Conservation (phyloP, 1,140 invertebrate genomes). For the Nephotettix cincticeps region DNA sequence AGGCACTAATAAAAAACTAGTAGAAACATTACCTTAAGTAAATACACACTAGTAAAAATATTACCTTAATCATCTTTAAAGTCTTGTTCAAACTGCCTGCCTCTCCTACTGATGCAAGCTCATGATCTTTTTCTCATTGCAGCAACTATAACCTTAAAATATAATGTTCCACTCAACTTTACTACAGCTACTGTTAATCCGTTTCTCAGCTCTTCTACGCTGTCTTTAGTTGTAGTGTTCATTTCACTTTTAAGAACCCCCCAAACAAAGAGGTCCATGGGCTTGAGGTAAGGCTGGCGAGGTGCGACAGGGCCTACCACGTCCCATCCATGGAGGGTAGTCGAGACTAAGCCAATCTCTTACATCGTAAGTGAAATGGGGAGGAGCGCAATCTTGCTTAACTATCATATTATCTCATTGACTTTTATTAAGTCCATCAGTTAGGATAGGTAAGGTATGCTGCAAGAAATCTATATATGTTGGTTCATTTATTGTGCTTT, state of each 20-base stretch:
- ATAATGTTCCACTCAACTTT: not conserved
- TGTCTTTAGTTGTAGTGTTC: not conserved
- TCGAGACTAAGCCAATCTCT: not conserved
- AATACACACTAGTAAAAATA: too few species aligned
- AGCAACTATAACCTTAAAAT: not conserved
- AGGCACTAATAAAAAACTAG: too few species aligned
- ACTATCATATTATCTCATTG: not conserved
- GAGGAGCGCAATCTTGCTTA: not conserved
- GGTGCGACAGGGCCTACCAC: constrained; percentile 37
- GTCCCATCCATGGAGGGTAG: constrained; percentile 38
- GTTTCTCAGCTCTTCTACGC: not conserved
- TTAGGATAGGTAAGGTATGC: not conserved
- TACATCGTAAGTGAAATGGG: not conserved
- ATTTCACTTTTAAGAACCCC: not conserved
- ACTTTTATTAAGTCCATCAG: not conserved
- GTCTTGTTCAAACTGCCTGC: not conserved
- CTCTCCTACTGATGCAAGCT: not conserved
- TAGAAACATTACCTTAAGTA: too few species aligned
- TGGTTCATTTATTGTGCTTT: too few species aligned
- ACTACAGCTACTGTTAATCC: not conserved
- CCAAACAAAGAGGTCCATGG: constrained; percentile 29
- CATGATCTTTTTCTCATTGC: not conserved
- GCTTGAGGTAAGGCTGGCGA: constrained; percentile 41
- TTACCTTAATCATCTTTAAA: too few species aligned
- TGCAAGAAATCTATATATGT: not conserved